Percentiles rank a stretch among this genome's conserved stretches.
phyloP scores from a whole-genome alignment of 2,888 invertebrate species.

The Polietes domitor region DNA sequence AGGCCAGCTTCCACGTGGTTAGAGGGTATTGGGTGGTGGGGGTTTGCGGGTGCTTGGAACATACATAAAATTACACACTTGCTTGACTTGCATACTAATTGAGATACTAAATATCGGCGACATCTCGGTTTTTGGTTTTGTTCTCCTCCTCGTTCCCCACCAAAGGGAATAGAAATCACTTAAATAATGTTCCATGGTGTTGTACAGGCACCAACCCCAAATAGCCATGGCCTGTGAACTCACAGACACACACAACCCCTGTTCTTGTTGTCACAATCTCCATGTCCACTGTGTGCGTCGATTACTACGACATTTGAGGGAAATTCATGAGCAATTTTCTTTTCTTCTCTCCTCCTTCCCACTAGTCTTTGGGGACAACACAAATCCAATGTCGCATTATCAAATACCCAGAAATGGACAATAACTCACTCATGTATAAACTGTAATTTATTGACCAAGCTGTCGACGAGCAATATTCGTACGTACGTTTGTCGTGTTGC shows the following conservation, averaged over 20 bases:
- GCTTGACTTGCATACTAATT: conserved; percentile 58
- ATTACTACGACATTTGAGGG: background rate
- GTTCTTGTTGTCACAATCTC: background rate
- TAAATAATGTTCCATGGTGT: background rate
- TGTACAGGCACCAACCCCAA: background rate
- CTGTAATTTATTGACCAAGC: conserved; percentile 50
- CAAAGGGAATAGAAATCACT: background rate
- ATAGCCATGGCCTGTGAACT: background rate
- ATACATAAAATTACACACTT: conserved; percentile 16
- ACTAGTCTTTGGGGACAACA: background rate
- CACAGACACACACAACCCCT: background rate
- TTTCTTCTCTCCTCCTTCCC: background rate
- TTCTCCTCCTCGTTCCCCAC: background rate
- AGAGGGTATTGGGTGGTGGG: background rate
- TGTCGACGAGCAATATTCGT: background rate
- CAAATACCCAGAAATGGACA: conserved; percentile 33
- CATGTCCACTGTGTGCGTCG: background rate
- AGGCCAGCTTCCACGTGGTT: background rate
- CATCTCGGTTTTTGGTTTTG: background rate
- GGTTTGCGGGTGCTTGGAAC: background rate
- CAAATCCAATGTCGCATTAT: conserved; percentile 34
- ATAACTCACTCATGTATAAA: conserved; percentile 41
- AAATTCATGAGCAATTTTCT: conserved; percentile 24
- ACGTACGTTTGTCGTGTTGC: background rate
- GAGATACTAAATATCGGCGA: conserved; percentile 12